Base-by-base conservation (phyloP, 2,888 invertebrate species). In the Pediacus dermestoides region DNA sequence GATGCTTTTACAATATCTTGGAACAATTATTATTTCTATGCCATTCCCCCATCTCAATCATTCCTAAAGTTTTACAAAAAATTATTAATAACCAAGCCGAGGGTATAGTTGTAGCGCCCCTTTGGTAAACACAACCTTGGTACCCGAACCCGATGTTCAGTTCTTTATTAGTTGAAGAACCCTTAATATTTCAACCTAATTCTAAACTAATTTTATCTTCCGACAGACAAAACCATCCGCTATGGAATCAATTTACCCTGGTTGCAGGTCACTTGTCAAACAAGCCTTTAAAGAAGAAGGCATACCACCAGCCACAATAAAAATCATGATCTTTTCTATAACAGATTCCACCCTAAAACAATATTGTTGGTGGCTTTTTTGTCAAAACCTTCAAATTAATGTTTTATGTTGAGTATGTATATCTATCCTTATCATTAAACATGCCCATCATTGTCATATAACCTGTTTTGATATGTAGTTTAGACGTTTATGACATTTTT, bases 101-200 rank as follows among this genome's bases (percentile, higher is more conserved):
- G 21, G 21, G 21, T n/a, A 18, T 18, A 18, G 21, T 18, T 7
- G 21, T 18, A 7, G 21, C n/a, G n/a, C 21, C 21, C 6, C n/a
- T 7, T 18, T 18, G 21, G 21, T n/a, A 6, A n/a, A 18, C 21
- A 7, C 21, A 18, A n/a, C 6, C 21, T 18, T 18, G 21, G 21
- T 18, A 18, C 21, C 21, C 21, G 6, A 6, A 18, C 21, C 21
- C 21, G 6, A 6, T 18, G n/a, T 18, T 18, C n/a, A 18, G 6
- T 18, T 18, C 21, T n/a, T 18, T 18, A 18, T 18, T 18, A 18
- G 21, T n/a, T 18, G n/a, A 18, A 18, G n/a, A n/a, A n/a, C 21
- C 21, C n/a, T 7, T 18, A 18, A 7, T 7, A 7, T 18, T 18
- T 18, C 6, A n/a, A 7, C 21, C 21, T 7, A n/a, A 18, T n/a